phyloP scores from a whole-genome alignment of 2,797 vertebrate genomes.

The Poecilia picta region DNA sequence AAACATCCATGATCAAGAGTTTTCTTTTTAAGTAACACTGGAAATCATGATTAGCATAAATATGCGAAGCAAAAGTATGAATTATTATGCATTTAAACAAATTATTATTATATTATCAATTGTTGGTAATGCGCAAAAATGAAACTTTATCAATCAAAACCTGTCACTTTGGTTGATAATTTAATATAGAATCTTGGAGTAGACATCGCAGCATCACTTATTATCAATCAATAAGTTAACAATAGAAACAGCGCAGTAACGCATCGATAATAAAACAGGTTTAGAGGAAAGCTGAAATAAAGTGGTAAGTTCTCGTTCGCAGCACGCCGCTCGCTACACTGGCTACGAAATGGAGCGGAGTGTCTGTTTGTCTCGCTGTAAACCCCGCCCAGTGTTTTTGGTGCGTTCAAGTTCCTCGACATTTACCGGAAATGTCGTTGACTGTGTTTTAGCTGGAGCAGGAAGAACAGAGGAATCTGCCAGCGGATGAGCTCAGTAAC shows the following conservation, averaged over 20 bases:
- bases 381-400: not conserved
- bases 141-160: not conserved
- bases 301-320: not conserved
- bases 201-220: not conserved
- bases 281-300: not conserved
- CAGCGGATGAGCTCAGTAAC: not conserved
- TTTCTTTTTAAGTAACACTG: not conserved
- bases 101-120: not conserved
- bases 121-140: no score
- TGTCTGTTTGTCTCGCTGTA: not conserved
- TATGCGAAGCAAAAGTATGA: not conserved
- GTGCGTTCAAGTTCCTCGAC: not conserved
- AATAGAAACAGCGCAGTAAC: not conserved
- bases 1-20: not conserved
- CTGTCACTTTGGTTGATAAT: not conserved
- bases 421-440: not conserved
- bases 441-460: not conserved
- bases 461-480: not conserved
- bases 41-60: not conserved
- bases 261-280: not conserved
- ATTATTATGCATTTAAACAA: not conserved
- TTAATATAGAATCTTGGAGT: not conserved
- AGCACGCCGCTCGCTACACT: not conserved
- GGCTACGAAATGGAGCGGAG: not conserved
- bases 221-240: not conserved